phyloP scores from a whole-genome alignment of 1,140 invertebrate species.

The Dermatophagoides farinae region DNA sequence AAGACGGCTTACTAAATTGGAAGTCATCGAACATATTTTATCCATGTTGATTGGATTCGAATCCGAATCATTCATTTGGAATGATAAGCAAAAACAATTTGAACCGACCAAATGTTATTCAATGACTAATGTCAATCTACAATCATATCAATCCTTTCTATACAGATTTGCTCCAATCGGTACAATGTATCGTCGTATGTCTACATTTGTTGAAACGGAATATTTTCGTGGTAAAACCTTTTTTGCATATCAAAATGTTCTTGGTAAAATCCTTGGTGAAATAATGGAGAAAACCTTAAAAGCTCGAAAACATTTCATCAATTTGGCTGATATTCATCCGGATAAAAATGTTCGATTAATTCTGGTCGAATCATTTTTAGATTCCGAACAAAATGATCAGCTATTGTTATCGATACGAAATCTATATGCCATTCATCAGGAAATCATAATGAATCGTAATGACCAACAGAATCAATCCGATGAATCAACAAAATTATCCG shows the following conservation, averaged over 20 bases:
- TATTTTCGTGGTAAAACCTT: neutral
- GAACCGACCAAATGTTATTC: neutral
- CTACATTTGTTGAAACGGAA: neutral
- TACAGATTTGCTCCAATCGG: neutral
- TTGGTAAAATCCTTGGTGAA: neutral
- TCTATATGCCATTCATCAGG: neutral
- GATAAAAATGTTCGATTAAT: neutral
- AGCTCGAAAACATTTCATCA: neutral
- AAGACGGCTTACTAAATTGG: neutral
- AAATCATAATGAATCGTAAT: neutral
- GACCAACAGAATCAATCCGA: no score
- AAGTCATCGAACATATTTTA: neutral
- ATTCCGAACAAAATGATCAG: neutral
- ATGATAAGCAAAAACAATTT: neutral
- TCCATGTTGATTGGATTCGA: neutral
- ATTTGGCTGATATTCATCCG: neutral
- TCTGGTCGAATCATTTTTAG: neutral
- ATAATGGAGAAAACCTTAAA: neutral
- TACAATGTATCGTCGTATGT: neutral
- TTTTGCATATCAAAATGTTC: neutral
- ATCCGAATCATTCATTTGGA: neutral
- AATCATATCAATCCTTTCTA: neutral
- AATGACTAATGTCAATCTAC: neutral
- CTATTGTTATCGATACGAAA: neutral
- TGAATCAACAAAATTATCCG: no score